Evolutionary conservation across 2,113 vertebrate species (phyloP), one percentile per base, ranked within the genome.

Genomic region (Entomyzon cyanotis): DNA sequence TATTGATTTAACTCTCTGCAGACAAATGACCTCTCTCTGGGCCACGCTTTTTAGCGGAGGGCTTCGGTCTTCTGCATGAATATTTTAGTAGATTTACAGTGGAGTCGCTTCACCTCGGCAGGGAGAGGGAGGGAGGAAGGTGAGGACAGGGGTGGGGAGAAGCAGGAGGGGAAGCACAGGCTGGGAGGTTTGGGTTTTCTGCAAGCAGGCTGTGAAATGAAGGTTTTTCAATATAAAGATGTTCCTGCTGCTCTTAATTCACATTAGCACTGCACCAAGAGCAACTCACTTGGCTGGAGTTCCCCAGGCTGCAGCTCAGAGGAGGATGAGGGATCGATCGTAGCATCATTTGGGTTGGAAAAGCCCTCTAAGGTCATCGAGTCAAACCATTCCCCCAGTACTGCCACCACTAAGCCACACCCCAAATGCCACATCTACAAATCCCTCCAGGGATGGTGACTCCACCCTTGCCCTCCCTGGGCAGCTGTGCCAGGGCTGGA

Each of bases 1-100:
- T 73, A 96, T 93, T 44, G 95, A 95, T 96, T 95, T n/a, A 85
- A 89, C 83, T 86, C 73, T 69, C 90, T 25, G 59, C 86, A 87
- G 74, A 93, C 77, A 90, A 86, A 92, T 11, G 50, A 89, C 90
- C 86, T 94, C 77, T 73, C 56, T 77, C 65, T n/a, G 42, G 75
- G 50, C 41, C 81, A 39, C 0, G 1, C n/a, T 46, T 85, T 87
- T 87, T 31, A 82, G 67, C 7, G 6, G 49, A 58, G 82, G 82
- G 62, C 52, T 85, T 77, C 33, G 4, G 58, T 17, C 53, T 50
- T 58, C 50, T 12, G 63, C 74, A 63, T 93, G 69, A 82, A 85
- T 87, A 50, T 91, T 92, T 92, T 39, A 94, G 78, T n/a, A 84
- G 87, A 92, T 92, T 83, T 85, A 55, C 33, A 28, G 60, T 7